Evolutionary conservation across 1,140 invertebrate species (phyloP).

Genomic region (Drosophila teissieri): DNA sequence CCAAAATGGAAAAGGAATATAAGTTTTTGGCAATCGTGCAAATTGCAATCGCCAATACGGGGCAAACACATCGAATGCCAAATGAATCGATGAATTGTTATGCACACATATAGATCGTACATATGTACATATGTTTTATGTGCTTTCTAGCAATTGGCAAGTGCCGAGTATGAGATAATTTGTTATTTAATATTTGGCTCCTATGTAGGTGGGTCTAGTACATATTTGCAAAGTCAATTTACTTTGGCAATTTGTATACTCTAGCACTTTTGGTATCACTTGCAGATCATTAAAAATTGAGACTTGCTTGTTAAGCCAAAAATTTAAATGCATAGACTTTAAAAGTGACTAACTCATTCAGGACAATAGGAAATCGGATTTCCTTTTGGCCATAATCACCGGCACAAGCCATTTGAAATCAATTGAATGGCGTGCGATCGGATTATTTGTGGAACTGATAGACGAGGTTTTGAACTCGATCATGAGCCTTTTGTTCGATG

Average conservation of each 20-base stretch:
- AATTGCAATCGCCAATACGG: slow-evolving; percentile 59
- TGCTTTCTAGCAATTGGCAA: slow-evolving; percentile 33
- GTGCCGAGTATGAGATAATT: slow-evolving; percentile 42
- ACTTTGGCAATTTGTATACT: neutral
- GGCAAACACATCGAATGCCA: slow-evolving; percentile 46
- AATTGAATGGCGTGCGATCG: slow-evolving; percentile 32
- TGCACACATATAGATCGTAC: slow-evolving; percentile 1
- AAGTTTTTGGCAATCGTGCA: slow-evolving; percentile 58
- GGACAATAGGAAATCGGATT: slow-evolving; percentile 19
- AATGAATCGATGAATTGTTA: slow-evolving; percentile 61
- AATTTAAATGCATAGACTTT: too few species aligned
- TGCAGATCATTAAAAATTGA: neutral
- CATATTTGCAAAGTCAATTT: slow-evolving; percentile 10
- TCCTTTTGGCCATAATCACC: slow-evolving; percentile 27
- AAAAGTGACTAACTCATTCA: neutral
- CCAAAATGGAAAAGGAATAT: slow-evolving; percentile 52
- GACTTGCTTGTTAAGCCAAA: neutral
- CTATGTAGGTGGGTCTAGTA: neutral
- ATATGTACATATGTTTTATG: slow-evolving; percentile 8
- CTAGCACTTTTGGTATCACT: neutral
- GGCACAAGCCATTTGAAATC: slow-evolving; percentile 40
- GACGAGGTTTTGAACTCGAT: slow-evolving; percentile 12
- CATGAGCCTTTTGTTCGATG: slow-evolving; percentile 21
- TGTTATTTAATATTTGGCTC: slow-evolving; percentile 40
- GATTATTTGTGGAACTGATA: slow-evolving; percentile 27